phyloP scores from a whole-genome alignment of 30 jellyfish, hydroid and myxozoan genomes.

The Pseudorhiza aurosa region DNA sequence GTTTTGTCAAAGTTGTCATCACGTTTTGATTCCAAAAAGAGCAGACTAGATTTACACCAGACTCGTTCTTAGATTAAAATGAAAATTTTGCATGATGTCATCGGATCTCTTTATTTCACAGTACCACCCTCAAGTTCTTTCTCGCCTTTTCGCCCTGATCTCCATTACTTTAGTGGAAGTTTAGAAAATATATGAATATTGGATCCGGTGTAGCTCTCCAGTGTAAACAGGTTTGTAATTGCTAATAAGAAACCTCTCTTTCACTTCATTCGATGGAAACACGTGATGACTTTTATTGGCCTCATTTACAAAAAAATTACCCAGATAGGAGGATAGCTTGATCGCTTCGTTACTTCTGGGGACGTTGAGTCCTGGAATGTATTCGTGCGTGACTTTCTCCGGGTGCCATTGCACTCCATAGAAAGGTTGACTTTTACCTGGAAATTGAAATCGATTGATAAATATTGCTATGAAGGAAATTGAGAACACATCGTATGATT shows the following conservation, averaged over 20 bases:
- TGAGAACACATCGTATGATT: background rate
- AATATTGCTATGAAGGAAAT: too few relatives aligned
- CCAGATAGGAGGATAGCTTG: constrained; percentile 30
- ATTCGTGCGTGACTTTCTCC: constrained; percentile 70
- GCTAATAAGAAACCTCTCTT: constrained; percentile 18
- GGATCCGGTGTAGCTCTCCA: constrained; percentile 47
- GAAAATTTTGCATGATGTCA: too few relatives aligned
- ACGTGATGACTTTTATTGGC: constrained; percentile 56
- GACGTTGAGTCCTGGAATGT: constrained; percentile 45
- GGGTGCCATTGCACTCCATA: constrained; percentile 97
- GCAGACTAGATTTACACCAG: too few relatives aligned
- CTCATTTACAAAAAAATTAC: constrained; percentile 50
- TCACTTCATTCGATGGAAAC: constrained; percentile 12
- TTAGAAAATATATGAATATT: constrained; percentile 36
- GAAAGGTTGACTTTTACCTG: constrained; percentile 74
- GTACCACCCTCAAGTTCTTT: too few relatives aligned
- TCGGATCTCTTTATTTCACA: too few relatives aligned
- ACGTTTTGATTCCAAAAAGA: too few relatives aligned
- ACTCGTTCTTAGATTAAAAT: too few relatives aligned
- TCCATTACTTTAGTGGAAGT: too few relatives aligned
- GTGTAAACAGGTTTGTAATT: constrained; percentile 38
- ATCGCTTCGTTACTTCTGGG: constrained; percentile 63
- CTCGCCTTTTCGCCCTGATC: too few relatives aligned
- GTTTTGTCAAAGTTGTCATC: too few relatives aligned
- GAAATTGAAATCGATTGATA: background rate